A percentile compares a stretch with the other conserved stretches of the same genome.
Conservation (phyloP, 2,888 invertebrate species). For the Clostera curtula region DNA sequence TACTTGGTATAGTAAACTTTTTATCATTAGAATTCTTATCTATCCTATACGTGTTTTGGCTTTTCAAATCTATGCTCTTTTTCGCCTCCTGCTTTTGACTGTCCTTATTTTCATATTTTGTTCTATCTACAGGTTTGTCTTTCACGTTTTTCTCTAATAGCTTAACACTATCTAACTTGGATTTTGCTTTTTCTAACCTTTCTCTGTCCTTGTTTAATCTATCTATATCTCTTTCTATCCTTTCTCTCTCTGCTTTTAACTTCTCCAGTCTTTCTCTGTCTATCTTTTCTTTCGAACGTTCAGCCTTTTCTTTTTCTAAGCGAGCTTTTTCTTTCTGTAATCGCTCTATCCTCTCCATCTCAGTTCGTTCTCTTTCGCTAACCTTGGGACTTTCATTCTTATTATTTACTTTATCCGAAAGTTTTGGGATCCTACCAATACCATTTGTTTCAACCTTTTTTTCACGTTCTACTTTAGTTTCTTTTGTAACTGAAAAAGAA, state of each 20-base stretch:
- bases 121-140: constrained; percentile 35
- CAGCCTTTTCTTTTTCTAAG: constrained; percentile 29
- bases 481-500: constrained; percentile 38
- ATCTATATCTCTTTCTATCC: constrained; percentile 59
- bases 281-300: constrained; percentile 40
- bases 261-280: constrained; percentile 55
- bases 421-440: constrained; percentile 71
- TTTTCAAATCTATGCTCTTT: constrained; percentile 62
- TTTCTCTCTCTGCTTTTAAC: constrained; percentile 57
- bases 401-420: constrained; percentile 45
- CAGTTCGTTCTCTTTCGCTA: constrained; percentile 30
- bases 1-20: constrained; percentile 33
- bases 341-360: constrained; percentile 34
- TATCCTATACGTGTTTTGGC: constrained; percentile 68
- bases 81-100: constrained; percentile 33
- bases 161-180: constrained; percentile 41
- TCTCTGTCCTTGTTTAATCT: constrained; percentile 54
- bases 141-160: constrained; percentile 32
- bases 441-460: constrained; percentile 41
- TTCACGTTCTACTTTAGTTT: constrained; percentile 39
- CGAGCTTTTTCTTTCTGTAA: constrained; percentile 25
- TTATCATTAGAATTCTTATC: constrained; percentile 59
- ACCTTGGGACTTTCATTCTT: constrained; percentile 39
- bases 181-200: constrained; percentile 53
- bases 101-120: constrained; percentile 38